A percentile compares a stretch with the other conserved stretches of the same genome.
phyloP scores from a whole-genome alignment of 2,888 invertebrate species.

The Incurvaria masculella region DNA sequence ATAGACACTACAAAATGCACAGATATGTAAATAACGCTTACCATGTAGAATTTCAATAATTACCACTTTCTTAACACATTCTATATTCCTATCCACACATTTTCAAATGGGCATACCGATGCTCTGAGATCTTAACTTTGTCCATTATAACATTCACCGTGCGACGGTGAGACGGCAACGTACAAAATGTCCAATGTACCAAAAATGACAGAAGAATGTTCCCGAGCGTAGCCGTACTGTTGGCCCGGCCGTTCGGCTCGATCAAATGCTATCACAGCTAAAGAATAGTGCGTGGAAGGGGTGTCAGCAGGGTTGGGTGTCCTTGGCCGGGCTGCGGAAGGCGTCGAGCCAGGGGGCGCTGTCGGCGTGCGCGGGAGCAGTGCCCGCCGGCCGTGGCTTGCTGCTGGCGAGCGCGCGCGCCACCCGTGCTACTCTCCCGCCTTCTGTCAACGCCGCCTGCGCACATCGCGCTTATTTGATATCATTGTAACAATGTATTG shows the following conservation, averaged over 20 bases:
- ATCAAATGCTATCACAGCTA: neutral
- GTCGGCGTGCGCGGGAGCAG: slow-evolving; percentile 31
- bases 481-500: neutral
- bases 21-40: neutral
- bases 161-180: too few species aligned
- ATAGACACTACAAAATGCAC: neutral
- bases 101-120: too few species aligned
- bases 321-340: neutral
- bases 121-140: too few species aligned
- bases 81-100: too few species aligned
- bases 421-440: slow-evolving; percentile 17
- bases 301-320: slow-evolving; percentile 24
- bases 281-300: neutral
- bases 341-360: slow-evolving; percentile 18
- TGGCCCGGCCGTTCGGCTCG: too few species aligned
- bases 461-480: too few species aligned
- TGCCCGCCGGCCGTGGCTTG: slow-evolving; percentile 13
- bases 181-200: too few species aligned
- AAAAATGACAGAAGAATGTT: too few species aligned
- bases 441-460: neutral
- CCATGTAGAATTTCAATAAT: neutral
- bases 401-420: slow-evolving; percentile 15
- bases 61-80: neutral
- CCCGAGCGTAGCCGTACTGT: too few species aligned
- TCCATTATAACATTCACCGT: too few species aligned